Evolutionary conservation across 35 echinoderm and acorn worm species (phyloP).

Genomic region (Heliocidaris erythrogramma): DNA sequence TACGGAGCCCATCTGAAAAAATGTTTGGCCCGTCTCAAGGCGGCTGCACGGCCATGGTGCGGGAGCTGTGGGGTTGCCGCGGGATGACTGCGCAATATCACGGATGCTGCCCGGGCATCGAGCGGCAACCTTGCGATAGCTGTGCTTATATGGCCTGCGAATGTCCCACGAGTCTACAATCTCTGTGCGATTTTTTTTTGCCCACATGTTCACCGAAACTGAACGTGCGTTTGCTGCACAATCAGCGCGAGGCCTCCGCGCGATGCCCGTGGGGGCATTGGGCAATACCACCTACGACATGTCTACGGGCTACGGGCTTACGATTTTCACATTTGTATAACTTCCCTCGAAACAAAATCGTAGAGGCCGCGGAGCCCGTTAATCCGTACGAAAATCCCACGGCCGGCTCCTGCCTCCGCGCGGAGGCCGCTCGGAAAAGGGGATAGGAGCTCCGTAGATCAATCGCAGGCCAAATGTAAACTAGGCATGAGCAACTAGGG

Average conservation of each 20-base stretch:
- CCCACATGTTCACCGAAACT: too few species aligned
- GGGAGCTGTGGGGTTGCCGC: too few species aligned
- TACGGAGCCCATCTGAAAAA: too few species aligned
- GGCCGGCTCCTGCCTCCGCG: not conserved
- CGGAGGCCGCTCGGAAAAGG: not conserved
- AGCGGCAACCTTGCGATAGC: too few species aligned
- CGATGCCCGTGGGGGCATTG: not conserved
- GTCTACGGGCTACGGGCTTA: not conserved
- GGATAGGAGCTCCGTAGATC: not conserved
- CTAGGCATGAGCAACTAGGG: not conserved
- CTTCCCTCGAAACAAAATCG: not conserved
- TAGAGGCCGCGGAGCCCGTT: not conserved
- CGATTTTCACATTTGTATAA: not conserved
- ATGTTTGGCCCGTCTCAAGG: too few species aligned
- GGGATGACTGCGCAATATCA: too few species aligned
- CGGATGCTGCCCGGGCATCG: too few species aligned
- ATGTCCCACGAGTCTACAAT: too few species aligned
- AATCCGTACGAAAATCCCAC: not conserved
- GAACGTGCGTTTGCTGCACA: too few species aligned
- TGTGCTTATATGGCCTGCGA: too few species aligned
- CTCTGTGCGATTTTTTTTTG: too few species aligned
- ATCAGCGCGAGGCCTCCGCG: not conserved
- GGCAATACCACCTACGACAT: not conserved
- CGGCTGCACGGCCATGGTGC: too few species aligned
- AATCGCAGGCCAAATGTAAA: slow-evolving; percentile 4